These are phyloP conservation scores for Amblyopsis rosae DNA, from an alignment of 2,113 vertebrate genomes.

Conservation along the genomic window DNA sequence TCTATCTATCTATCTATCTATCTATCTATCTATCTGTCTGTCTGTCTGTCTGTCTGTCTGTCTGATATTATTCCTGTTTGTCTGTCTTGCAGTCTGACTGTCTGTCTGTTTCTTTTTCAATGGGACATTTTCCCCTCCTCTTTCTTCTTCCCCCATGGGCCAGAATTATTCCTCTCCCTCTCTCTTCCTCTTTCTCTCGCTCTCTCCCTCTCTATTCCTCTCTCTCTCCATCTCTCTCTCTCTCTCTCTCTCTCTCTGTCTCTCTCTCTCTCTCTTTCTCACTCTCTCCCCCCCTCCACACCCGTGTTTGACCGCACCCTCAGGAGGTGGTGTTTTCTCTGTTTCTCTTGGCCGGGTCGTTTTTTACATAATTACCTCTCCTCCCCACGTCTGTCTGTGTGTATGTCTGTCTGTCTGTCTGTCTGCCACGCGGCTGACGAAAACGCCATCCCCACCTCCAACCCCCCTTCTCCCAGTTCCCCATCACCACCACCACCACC, in stretches of 20 bases:
- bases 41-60: too few relatives aligned
- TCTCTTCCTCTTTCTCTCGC: too few relatives aligned
- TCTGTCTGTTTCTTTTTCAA: too few relatives aligned
- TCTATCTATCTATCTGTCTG: too few relatives aligned
- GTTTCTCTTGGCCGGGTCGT: constrained; percentile 65
- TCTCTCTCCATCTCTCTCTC: constrained; percentile 22
- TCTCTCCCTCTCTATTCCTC: too few relatives aligned
- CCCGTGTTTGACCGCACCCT: constrained; percentile 67
- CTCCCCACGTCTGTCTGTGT: constrained; percentile 58
- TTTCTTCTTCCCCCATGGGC: too few relatives aligned
- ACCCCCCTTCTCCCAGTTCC: constrained; percentile 2
- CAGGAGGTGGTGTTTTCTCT: constrained; percentile 70
- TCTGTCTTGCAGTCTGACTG: background rate
- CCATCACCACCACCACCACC: background rate
- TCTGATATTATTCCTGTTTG: too few relatives aligned
- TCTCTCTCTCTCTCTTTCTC: too few relatives aligned
- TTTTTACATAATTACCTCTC: constrained; percentile 28
- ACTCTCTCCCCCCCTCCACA: constrained; percentile 54
- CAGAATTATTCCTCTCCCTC: too few relatives aligned
- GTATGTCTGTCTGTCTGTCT: constrained; percentile 43
- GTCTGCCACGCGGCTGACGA: constrained; percentile 51
- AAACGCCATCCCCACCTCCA: constrained; percentile 39
- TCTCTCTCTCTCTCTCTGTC: too few relatives aligned
- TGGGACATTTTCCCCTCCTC: too few relatives aligned
- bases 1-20: too few relatives aligned